Evolutionary conservation across 2,888 invertebrate species (phyloP).

Genomic region (Epistrophella euchroma): DNA sequence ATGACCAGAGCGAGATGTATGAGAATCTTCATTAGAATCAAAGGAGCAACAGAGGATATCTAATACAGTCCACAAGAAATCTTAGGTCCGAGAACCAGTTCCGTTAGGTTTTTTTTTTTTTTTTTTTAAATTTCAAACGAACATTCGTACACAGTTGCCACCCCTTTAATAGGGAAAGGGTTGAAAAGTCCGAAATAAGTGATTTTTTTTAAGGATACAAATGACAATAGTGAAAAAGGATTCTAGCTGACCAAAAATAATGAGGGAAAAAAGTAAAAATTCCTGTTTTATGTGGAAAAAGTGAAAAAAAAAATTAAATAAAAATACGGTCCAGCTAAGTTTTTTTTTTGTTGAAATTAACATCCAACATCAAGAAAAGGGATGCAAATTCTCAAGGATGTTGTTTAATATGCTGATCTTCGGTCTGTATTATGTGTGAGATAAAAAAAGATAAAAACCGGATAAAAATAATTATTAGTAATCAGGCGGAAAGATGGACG

Average conservation of each 20-base stretch:
- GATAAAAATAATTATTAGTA: conserved; percentile 29
- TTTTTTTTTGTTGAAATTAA: conserved; percentile 45
- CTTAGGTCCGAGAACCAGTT: conserved; percentile 72
- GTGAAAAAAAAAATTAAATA: neutral
- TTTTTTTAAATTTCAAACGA: conserved; percentile 15
- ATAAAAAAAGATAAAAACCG: conserved; percentile 72
- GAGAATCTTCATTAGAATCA: conserved; percentile 62
- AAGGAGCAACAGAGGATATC: conserved; percentile 50
- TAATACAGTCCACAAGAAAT: conserved; percentile 44
- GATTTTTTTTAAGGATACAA: conserved; percentile 44
- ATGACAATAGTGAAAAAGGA: conserved; percentile 47
- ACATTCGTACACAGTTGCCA: conserved; percentile 35
- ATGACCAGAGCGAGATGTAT: conserved; percentile 61
- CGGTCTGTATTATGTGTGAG: conserved; percentile 50
- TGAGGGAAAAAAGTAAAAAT: conserved; percentile 67
- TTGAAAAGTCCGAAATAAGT: conserved; percentile 73
- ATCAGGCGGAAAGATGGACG: conserved; percentile 29
- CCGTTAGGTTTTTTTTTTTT: neutral
- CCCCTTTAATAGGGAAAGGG: conserved; percentile 62
- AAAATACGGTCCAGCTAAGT: conserved; percentile 52
- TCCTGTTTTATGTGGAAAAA: conserved; percentile 56
- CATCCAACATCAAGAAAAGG: conserved; percentile 76
- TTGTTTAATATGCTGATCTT: conserved; percentile 48
- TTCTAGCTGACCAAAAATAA: conserved; percentile 56
- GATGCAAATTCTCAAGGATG: conserved; percentile 60